These are phyloP conservation scores for Monopterus albus DNA, from an alignment of 2,113 vertebrate species.

Conservation along the genomic window DNA sequence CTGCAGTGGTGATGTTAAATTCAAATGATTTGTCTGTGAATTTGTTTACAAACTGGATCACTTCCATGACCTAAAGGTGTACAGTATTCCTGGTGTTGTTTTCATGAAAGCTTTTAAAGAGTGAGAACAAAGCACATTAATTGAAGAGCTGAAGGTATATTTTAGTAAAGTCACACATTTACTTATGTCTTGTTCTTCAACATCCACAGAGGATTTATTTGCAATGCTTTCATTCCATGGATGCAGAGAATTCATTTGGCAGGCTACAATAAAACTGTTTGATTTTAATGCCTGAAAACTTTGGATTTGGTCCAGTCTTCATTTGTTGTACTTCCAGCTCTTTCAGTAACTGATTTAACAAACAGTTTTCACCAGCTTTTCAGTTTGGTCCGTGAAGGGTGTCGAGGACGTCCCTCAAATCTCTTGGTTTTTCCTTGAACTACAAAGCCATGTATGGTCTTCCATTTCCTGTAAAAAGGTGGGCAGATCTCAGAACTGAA, in stretches of 20 bases:
- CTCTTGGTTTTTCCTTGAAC: conserved; percentile 5
- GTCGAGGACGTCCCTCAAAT: conserved; percentile 45
- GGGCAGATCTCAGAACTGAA: conserved; percentile 10
- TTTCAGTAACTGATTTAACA: conserved; percentile 60
- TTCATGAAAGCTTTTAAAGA: too few species aligned
- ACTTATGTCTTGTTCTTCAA: background rate
- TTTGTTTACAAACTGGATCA: too few species aligned
- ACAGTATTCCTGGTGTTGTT: too few species aligned
- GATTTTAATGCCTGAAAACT: conserved; percentile 52
- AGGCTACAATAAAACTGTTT: conserved; percentile 52
- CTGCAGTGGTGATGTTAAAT: background rate
- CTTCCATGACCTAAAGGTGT: background rate
- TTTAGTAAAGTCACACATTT: background rate
- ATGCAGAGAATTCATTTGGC: conserved; percentile 51
- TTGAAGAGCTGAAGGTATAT: too few species aligned
- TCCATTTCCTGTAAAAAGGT: conserved; percentile 16
- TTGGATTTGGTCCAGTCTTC: conserved; percentile 62
- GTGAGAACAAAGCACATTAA: too few species aligned
- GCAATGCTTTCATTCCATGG: too few species aligned
- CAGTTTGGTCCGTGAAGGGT: conserved; percentile 46
- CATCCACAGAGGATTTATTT: background rate
- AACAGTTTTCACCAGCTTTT: conserved; percentile 59
- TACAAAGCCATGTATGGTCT: conserved; percentile 27
- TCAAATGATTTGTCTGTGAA: too few species aligned
- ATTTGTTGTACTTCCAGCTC: conserved; percentile 45